These are phyloP conservation scores for Caenorhabditis sp. DNA, from an alignment of 2,888 invertebrate species.

Conservation along the genomic window DNA sequence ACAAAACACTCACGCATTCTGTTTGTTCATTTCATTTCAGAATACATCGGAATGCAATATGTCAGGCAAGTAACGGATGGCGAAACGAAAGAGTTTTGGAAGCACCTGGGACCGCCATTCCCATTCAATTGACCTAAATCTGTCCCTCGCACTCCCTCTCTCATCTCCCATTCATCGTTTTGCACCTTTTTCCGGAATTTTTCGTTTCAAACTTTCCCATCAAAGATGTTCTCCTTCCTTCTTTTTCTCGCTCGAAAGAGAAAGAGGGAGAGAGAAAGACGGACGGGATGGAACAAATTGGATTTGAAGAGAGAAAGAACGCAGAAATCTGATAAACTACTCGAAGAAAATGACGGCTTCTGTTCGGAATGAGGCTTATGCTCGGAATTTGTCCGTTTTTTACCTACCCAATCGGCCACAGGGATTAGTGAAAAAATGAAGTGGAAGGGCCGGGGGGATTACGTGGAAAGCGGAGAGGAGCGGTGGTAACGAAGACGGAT, in stretches of 20 bases:
- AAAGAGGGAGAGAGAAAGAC: background rate
- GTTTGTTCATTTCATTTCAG: conserved; percentile 18
- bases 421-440: conserved; percentile 7
- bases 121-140: no score
- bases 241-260: background rate
- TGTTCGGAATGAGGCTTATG: no score
- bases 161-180: conserved; percentile 26
- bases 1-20: background rate
- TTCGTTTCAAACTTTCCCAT: background rate
- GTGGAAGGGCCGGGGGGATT: background rate
- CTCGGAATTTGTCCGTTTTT: no score
- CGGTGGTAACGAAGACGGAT: conserved; percentile 15
- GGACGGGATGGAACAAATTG: conserved; percentile 21
- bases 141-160: background rate
- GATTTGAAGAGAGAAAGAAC: conserved; percentile 10
- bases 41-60: background rate
- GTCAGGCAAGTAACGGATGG: background rate
- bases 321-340: conserved; percentile 49
- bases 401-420: no score
- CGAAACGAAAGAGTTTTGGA: background rate
- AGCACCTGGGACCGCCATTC: no score
- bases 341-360: background rate
- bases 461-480: conserved; percentile 9
- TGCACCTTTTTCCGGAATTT: conserved; percentile 4
- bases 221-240: background rate